Evolutionary conservation across 2,113 vertebrate species (phyloP).

Genomic region (Corythoichthys intestinalis): DNA sequence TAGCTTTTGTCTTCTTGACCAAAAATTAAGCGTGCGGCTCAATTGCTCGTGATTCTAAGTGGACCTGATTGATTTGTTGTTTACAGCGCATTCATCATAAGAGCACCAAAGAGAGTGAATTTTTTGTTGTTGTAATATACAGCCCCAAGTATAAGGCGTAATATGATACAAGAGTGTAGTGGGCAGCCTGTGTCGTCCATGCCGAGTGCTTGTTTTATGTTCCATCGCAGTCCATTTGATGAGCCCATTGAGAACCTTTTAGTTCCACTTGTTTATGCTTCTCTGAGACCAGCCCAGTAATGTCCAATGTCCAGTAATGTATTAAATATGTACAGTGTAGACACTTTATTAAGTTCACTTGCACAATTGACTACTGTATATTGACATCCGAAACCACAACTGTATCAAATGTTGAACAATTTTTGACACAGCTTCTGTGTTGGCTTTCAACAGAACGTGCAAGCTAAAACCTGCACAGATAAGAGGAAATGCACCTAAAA

Average conservation of each 20-base stretch:
- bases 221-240: slow-evolving; percentile 25
- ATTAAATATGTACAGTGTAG: slow-evolving; percentile 34
- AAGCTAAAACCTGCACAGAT: background rate
- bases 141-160: slow-evolving; percentile 57
- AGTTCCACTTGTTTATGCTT: slow-evolving; percentile 27
- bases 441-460: background rate
- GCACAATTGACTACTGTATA: slow-evolving; percentile 2
- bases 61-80: slow-evolving; percentile 46
- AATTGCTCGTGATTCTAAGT: slow-evolving; percentile 45
- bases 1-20: slow-evolving; percentile 40
- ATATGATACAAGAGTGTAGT: slow-evolving; percentile 58
- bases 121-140: slow-evolving; percentile 37
- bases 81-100: slow-evolving; percentile 60
- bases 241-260: slow-evolving; percentile 25
- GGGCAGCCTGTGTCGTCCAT: slow-evolving; percentile 36
- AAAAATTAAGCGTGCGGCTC: slow-evolving; percentile 22
- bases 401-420: background rate
- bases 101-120: slow-evolving; percentile 64
- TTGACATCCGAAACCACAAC: background rate
- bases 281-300: slow-evolving; percentile 65
- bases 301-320: slow-evolving; percentile 6
- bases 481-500: slow-evolving; percentile 22
- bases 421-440: background rate
- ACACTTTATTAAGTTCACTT: slow-evolving; percentile 21
- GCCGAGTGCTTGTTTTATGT: slow-evolving; percentile 16